These are phyloP conservation scores for Ctenopoma kingsleyae DNA, from an alignment of 2,797 vertebrate genomes.

Conservation along the genomic window DNA sequence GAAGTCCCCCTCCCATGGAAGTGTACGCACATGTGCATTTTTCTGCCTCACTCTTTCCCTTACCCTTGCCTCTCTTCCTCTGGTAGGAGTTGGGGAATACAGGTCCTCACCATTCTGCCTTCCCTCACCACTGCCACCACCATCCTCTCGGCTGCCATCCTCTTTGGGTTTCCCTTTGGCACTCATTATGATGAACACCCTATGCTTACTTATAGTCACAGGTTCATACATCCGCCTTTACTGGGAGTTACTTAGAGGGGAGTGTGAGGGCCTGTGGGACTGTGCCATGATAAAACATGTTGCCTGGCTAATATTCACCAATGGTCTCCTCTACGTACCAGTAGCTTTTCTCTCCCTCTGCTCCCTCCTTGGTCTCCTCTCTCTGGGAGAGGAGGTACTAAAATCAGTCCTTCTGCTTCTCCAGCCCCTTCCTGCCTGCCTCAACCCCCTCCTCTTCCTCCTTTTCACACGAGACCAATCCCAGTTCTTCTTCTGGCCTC, in stretches of 20 bases:
- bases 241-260: constrained; percentile 91
- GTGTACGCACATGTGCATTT: constrained; percentile 86
- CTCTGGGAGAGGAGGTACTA: constrained; percentile 91
- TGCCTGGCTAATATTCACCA: constrained; percentile 95
- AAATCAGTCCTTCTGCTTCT: constrained; percentile 93
- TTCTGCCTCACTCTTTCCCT: constrained; percentile 89
- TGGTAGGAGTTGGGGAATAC: constrained; percentile 90
- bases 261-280: constrained; percentile 92
- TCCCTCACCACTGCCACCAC: constrained; percentile 88
- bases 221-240: constrained; percentile 93
- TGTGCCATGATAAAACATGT: constrained; percentile 95
- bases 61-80: constrained; percentile 87
- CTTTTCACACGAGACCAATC: constrained; percentile 92
- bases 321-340: constrained; percentile 94
- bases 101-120: constrained; percentile 93
- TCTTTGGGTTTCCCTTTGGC: constrained; percentile 90
- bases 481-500: constrained; percentile 87
- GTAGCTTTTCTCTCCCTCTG: constrained; percentile 96
- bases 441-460: constrained; percentile 95
- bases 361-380: constrained; percentile 91
- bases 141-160: constrained; percentile 83
- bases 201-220: constrained; percentile 93
- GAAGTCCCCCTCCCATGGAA: constrained; percentile 86
- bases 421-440: constrained; percentile 92
- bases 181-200: constrained; percentile 93